Base-by-base conservation (phyloP, 2,113 vertebrate species). In the Phainopepla nitens region DNA sequence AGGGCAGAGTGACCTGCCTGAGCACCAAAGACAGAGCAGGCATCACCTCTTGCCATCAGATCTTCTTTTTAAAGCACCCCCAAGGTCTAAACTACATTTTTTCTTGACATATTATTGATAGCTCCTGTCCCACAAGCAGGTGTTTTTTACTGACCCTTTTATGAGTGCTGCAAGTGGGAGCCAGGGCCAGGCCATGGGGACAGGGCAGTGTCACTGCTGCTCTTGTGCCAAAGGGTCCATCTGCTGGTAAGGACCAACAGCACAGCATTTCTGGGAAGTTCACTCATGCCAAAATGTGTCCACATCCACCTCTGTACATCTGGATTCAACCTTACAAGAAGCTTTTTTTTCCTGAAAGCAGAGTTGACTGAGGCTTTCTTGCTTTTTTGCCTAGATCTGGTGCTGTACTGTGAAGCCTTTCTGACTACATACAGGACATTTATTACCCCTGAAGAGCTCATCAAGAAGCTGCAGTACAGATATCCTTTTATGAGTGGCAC, bases 401-500 rank as follows among this genome's bases (percentile, higher is more conserved):
- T 99, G 96, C 97, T 99, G 97, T 99, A 99, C 98, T 99, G 99
- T 89, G 99, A 99, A 98, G 99, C 99, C 93, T 99, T 99, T 93
- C 97, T 99, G 96, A 99, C 99, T 22, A 99, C 99, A 2, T 99
- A 99, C 97, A 98, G 99, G 95, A 99, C 99, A 11, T 99, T 99
- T 91, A 99, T 99, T 95, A 98, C 97, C 70, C 99, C 99, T 0
- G 99, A 99, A 96, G 99, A 99, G 93, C 99, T 99, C 96, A 99
- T 99, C 97, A 99, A 99, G 97, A 99, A 99, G 97, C 98, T 99
- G 91, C 99, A 99, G 96, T 99, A 99, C 98, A 98, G 99, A 99
- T 99, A 99, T 99, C 99, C 99, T 99, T 98, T 86, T 49, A 16
- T 24, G 10, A 58, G n/a, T 35, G 54, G 15, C 44, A 47, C 25